Base-by-base conservation (phyloP, 2,797 vertebrate genomes). In the Anisognathus igniventris region DNA sequence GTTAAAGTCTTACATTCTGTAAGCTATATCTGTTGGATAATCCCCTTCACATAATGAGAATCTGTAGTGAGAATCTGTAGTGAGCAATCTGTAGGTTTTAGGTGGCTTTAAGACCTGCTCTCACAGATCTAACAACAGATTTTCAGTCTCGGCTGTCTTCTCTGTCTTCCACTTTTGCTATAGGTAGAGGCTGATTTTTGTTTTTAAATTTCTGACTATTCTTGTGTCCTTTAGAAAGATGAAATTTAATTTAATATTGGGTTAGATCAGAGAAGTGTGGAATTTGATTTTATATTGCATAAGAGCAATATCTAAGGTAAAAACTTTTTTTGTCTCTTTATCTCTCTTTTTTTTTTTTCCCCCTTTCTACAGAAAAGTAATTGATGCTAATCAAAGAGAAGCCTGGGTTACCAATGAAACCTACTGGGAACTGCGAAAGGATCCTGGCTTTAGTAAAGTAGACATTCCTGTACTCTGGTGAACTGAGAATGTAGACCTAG, bases 401-500 rank as follows among this genome's bases (percentile, higher is more conserved):
- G 97, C 98, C 75, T 99, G 99, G 99, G 98, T 99, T 97, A 99
- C 99, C 93, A 99, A 99, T 94, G 99, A 98, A 97, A 99, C 96
- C 39, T 99, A 99, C 97, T 99, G 99, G 99, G 99, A 99, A 94
- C 98, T 99, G 44, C 99, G 99, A 66, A 99, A 99, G 96, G 99
- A 99, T 97, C 99, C 99, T 45, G 99, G 99, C 94, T 99, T 99
- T 98, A 99, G 98, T 97, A 99, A 99, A 98, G 98, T 99, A 98
- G 99, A 99, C 93, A 96, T 98, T 97, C 98, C 98, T 5, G 88
- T 98, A 86, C 99, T 99, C 96, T 99, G 99, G 99, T 99, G 99
- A 98, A 97, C 96, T 96, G 54, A 94, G 97, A 97, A 95, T 89
- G 89, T 97, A 96, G 91, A 97, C 96, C 89, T 95, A 96, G 97